Conservation (phyloP, 2,797 vertebrate genomes). For the Megalops cyprinoides region DNA sequence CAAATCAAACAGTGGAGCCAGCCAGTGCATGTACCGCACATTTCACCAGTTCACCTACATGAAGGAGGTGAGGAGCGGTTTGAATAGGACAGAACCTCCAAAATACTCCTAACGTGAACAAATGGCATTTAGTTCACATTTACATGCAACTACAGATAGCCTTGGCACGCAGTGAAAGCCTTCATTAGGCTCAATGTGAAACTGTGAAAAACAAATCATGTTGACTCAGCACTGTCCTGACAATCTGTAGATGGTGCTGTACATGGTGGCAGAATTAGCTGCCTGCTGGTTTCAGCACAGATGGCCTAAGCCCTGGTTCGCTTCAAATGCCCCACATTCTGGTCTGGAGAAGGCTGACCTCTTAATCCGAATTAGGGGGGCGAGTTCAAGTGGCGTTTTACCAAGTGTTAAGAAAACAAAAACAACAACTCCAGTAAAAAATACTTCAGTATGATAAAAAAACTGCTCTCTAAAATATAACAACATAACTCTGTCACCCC, state of each 20-base stretch:
- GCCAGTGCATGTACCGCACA: neutral
- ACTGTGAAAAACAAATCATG: neutral
- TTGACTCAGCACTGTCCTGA: too few species aligned
- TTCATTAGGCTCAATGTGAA: neutral
- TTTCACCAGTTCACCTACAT: neutral
- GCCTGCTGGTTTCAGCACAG: neutral
- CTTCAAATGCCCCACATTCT: neutral
- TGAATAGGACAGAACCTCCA: slow-evolving; percentile 10
- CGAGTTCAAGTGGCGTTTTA: neutral
- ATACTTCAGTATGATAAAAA: too few species aligned
- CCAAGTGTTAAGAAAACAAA: too few species aligned
- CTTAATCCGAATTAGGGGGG: slow-evolving; percentile 11
- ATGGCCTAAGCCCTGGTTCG: neutral
- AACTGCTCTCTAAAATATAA: too few species aligned
- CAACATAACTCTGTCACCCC: too few species aligned
- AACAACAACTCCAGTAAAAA: too few species aligned
- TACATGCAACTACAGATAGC: neutral
- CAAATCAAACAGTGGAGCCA: slow-evolving; percentile 8
- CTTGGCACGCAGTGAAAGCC: neutral
- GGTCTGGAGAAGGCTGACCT: neutral
- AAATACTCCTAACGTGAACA: neutral
- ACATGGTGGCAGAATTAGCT: neutral
- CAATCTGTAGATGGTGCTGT: neutral
- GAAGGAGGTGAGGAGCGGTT: neutral
- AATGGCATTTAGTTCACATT: neutral